A percentile compares a stretch with the other conserved stretches of the same genome.
These are phyloP conservation scores for Odobenus rosmarus DNA, from an alignment of 2,113 vertebrate genomes.

Conservation along the genomic window DNA sequence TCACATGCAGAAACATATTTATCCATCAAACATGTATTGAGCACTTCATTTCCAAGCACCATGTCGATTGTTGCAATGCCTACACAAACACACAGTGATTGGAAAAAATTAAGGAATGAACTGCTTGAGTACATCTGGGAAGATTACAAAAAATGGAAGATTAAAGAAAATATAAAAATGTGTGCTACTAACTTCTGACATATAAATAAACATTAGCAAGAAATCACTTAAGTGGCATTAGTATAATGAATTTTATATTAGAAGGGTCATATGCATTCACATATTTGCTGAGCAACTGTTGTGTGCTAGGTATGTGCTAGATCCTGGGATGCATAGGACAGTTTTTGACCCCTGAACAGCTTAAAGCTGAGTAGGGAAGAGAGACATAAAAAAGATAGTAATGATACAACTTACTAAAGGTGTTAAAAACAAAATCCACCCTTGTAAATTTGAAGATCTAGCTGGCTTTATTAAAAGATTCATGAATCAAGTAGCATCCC, in stretches of 20 bases:
- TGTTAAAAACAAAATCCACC: background rate
- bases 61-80: background rate
- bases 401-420: background rate
- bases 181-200: background rate
- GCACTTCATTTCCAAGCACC: background rate
- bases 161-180: constrained; percentile 28
- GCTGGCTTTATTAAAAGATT: background rate
- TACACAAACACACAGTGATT: background rate
- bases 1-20: constrained; percentile 27
- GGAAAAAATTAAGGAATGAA: background rate
- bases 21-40: background rate
- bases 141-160: background rate
- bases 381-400: background rate
- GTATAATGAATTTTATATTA: background rate
- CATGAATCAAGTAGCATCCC: background rate
- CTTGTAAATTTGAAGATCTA: background rate
- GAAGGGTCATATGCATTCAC: background rate
- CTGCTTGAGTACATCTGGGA: background rate
- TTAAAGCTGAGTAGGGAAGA: background rate
- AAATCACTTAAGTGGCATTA: background rate
- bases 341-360: background rate
- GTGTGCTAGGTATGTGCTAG: too few species aligned
- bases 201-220: background rate
- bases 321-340: background rate
- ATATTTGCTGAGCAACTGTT: background rate